phyloP scores from a whole-genome alignment of 2,113 vertebrate genomes.

The Melozone crissalis region DNA sequence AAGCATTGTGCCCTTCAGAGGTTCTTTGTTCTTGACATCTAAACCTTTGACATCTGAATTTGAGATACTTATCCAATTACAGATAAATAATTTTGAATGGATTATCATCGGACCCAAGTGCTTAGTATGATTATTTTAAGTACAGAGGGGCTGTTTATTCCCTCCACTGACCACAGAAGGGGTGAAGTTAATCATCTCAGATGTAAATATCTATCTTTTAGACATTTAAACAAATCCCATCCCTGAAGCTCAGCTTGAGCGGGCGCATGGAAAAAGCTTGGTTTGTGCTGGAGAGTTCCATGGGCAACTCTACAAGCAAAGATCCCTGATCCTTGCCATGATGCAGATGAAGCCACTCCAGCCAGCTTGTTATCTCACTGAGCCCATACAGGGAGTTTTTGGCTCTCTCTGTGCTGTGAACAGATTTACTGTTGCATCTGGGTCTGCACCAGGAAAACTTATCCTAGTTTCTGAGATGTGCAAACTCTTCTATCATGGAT shows the following conservation, averaged over 20 bases:
- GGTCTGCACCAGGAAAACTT: background rate
- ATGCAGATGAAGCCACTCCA: background rate
- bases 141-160: background rate
- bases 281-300: background rate
- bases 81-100: background rate
- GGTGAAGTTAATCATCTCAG: background rate
- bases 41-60: background rate
- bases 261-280: background rate
- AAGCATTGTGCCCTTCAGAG: background rate
- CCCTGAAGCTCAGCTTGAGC: background rate
- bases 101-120: background rate
- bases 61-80: background rate
- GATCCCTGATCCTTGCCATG: background rate
- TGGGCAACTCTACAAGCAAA: background rate
- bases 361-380: background rate
- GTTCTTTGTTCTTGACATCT: background rate
- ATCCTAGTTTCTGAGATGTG: background rate
- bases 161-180: background rate
- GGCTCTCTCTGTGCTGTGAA: background rate
- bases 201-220: background rate
- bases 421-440: background rate
- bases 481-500: background rate
- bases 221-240: background rate
- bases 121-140: background rate
- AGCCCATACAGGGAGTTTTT: background rate